A percentile compares a stretch with the other conserved stretches of the same genome.
Evolutionary conservation across 2,888 invertebrate species (phyloP).

Genomic region (Drosophila paramelanica): DNA sequence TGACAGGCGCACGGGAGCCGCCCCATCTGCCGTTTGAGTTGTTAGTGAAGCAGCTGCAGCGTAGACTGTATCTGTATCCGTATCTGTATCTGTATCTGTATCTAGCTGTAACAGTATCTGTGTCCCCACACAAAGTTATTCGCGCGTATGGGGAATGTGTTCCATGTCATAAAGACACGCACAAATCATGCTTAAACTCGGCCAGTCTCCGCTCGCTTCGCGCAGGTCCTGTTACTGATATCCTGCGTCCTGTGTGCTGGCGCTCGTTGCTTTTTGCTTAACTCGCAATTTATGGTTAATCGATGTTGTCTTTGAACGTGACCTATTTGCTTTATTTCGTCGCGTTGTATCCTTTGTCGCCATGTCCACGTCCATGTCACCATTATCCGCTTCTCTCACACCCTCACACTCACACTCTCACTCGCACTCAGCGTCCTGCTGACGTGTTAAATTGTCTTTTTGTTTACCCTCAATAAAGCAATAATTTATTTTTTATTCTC

Average conservation of each 20-base stretch:
- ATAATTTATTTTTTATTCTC: constrained; percentile 81
- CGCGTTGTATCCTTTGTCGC: constrained; percentile 44
- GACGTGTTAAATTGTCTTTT: constrained; percentile 82
- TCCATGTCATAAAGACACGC: constrained; percentile 79
- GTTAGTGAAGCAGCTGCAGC: constrained; percentile 41
- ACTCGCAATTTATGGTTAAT: constrained; percentile 83
- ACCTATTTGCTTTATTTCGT: constrained; percentile 81
- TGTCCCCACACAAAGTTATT: constrained; percentile 51
- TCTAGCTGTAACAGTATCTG: constrained; percentile 20
- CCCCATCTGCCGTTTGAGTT: constrained; percentile 24
- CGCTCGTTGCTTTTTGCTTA: constrained; percentile 77
- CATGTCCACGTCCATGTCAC: constrained; percentile 41
- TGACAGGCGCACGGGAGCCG: constrained; percentile 46
- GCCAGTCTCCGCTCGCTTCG: constrained; percentile 33
- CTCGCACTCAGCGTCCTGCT: constrained; percentile 74
- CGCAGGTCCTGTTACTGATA: constrained; percentile 23
- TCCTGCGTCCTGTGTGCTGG: constrained; percentile 20
- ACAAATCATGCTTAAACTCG: constrained; percentile 79
- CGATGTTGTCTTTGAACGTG: constrained; percentile 82
- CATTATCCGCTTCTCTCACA: constrained; percentile 35
- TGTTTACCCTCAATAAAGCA: constrained; percentile 79
- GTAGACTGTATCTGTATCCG: constrained; percentile 7
- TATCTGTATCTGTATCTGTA: constrained; percentile 14
- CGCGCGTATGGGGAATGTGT: constrained; percentile 61
- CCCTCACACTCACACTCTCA: background rate